Conservation (phyloP, 2,797 vertebrate species). For the Melanotaenia maccullochi region DNA sequence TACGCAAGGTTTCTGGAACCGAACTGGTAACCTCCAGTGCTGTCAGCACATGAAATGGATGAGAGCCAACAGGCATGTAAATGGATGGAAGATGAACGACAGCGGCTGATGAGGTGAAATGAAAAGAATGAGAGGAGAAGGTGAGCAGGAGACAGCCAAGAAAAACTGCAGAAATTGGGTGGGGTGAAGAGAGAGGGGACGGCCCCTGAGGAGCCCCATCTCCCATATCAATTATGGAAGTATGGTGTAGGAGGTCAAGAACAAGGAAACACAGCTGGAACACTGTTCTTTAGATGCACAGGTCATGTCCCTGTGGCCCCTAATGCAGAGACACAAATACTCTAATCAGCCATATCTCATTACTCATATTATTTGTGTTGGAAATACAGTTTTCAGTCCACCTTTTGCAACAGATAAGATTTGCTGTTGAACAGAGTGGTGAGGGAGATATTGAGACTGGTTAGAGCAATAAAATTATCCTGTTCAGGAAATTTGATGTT, state of each 20-base stretch:
- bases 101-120: conserved; percentile 53
- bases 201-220: conserved; percentile 70
- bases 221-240: conserved; percentile 78
- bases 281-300: conserved; percentile 26
- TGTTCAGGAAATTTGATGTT: not conserved
- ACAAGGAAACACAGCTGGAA: conserved; percentile 26
- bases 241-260: conserved; percentile 16
- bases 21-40: conserved; percentile 52
- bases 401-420: not conserved
- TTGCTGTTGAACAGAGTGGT: not conserved
- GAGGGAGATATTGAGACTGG: not conserved
- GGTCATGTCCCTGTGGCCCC: conserved; percentile 24
- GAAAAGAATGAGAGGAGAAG: conserved; percentile 56
- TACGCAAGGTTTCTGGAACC: conserved; percentile 50
- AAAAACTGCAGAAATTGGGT: conserved; percentile 66
- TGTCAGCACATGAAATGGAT: conserved; percentile 67
- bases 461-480: not conserved
- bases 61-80: conserved; percentile 68
- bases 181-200: conserved; percentile 56
- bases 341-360: conserved; percentile 8
- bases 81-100: conserved; percentile 73
- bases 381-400: not conserved
- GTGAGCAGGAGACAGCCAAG: conserved; percentile 60
- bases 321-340: conserved; percentile 20
- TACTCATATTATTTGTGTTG: not conserved